Evolutionary conservation across 2,888 invertebrate species (phyloP).

Genomic region (Drosophila algonquin): DNA sequence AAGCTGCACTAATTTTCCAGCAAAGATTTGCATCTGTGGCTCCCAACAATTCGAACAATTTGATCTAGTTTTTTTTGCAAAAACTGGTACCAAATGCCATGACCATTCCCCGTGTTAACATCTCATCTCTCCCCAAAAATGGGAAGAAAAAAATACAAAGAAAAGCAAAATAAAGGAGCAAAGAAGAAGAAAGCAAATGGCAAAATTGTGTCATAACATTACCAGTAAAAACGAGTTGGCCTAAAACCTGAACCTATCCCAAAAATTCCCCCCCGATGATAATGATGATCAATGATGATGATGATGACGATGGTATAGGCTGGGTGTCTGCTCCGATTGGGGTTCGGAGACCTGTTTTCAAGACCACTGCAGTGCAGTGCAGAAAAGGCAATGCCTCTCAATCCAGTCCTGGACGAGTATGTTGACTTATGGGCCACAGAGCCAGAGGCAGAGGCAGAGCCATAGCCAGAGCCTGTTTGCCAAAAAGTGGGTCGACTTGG

Average conservation of each 20-base stretch:
- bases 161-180: conserved; percentile 13
- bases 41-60: conserved; percentile 23
- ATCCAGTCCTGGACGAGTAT: conserved; percentile 39
- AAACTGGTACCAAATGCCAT: conserved; percentile 21
- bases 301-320: conserved; percentile 19
- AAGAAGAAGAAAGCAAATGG: conserved; percentile 20
- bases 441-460: conserved; percentile 61
- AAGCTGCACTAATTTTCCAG: not conserved
- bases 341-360: conserved; percentile 60
- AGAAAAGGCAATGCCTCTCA: conserved; percentile 44
- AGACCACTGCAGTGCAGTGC: conserved; percentile 17
- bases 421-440: conserved; percentile 67
- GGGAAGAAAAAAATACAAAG: conserved; percentile 31
- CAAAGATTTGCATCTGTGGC: conserved; percentile 5
- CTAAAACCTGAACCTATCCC: conserved; percentile 77
- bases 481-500: conserved; percentile 61
- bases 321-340: conserved; percentile 31
- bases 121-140: conserved; percentile 27
- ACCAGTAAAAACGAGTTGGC: conserved; percentile 55
- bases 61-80: conserved; percentile 19
- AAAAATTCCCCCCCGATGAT: conserved; percentile 23
- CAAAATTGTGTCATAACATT: conserved; percentile 73
- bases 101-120: conserved; percentile 15
- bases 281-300: conserved; percentile 7
- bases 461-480: conserved; percentile 64